Conservation (phyloP, 1,140 invertebrate species). For the Ditylenchus dipsaci region DNA sequence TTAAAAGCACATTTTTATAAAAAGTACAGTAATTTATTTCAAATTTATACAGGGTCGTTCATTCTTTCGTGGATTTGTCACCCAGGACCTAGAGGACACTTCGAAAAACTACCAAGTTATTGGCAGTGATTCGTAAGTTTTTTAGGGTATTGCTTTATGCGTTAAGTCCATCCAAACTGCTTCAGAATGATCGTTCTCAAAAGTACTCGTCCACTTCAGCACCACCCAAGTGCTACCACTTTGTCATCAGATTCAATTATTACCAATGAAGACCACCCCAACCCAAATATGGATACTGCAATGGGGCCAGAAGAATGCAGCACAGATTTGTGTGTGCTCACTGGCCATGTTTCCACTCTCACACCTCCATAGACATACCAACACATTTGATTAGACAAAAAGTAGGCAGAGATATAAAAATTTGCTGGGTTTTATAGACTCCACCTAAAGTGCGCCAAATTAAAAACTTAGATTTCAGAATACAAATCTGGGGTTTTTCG, state of each 20-base stretch:
- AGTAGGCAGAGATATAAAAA: too few species aligned
- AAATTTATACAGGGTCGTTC: slow-evolving; percentile 34
- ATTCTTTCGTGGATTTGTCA: slow-evolving; percentile 38
- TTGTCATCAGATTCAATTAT: neutral
- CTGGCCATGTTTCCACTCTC: slow-evolving; percentile 38
- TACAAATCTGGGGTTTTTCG: too few species aligned
- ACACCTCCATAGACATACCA: slow-evolving; percentile 17
- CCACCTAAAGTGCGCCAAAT: too few species aligned
- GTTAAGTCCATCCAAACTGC: neutral
- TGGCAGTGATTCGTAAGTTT: slow-evolving; percentile 38
- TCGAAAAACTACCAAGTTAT: slow-evolving; percentile 34
- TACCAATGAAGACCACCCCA: neutral
- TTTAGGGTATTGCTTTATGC: slow-evolving; percentile 8
- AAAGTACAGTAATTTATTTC: too few species aligned
- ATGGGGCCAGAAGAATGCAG: neutral
- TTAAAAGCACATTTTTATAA: too few species aligned
- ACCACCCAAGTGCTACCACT: neutral
- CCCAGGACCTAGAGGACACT: slow-evolving; percentile 40
- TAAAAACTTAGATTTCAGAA: too few species aligned
- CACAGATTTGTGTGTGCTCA: slow-evolving; percentile 35
- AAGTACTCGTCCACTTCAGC: neutral
- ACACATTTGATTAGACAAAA: too few species aligned
- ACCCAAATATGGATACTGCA: neutral
- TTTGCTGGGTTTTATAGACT: too few species aligned
- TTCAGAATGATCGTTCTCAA: slow-evolving; percentile 20